Evolutionary conservation across 2,888 invertebrate species (phyloP).

Genomic region (Tenodera sinensis): DNA sequence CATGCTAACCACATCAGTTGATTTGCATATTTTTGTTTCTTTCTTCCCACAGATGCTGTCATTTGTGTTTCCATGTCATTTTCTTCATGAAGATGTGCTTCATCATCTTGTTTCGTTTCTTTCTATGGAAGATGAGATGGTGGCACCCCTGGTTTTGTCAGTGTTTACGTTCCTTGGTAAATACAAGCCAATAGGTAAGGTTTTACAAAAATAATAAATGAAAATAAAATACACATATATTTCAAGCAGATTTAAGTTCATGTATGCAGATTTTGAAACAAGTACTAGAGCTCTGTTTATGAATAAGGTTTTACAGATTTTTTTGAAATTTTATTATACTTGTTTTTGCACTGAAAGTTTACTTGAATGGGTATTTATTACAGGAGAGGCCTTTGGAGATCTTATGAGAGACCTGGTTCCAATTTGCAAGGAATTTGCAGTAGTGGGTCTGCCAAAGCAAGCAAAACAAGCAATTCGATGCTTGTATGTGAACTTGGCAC

Average conservation of each 20-base stretch:
- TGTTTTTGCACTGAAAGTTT: neutral
- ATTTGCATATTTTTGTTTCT: slow-evolving; percentile 28
- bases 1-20: neutral
- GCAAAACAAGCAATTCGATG: slow-evolving; percentile 95
- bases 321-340: neutral
- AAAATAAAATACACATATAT: neutral
- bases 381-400: slow-evolving; percentile 70
- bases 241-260: neutral
- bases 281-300: neutral
- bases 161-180: slow-evolving; percentile 84
- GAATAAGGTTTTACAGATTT: neutral
- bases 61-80: slow-evolving; percentile 89
- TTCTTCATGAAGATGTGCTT: slow-evolving; percentile 81
- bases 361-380: slow-evolving; percentile 31
- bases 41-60: slow-evolving; percentile 65
- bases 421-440: slow-evolving; percentile 82
- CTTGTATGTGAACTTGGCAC: slow-evolving; percentile 76
- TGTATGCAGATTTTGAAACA: neutral
- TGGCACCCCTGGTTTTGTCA: slow-evolving; percentile 77
- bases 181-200: slow-evolving; percentile 74
- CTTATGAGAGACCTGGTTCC: slow-evolving; percentile 77
- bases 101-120: slow-evolving; percentile 72
- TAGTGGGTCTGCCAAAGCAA: slow-evolving; percentile 88
- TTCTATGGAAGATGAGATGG: slow-evolving; percentile 73
- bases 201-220: neutral